Conservation (phyloP, 92 coral and sea anemone species). For the Micromussa lordhowensis region DNA sequence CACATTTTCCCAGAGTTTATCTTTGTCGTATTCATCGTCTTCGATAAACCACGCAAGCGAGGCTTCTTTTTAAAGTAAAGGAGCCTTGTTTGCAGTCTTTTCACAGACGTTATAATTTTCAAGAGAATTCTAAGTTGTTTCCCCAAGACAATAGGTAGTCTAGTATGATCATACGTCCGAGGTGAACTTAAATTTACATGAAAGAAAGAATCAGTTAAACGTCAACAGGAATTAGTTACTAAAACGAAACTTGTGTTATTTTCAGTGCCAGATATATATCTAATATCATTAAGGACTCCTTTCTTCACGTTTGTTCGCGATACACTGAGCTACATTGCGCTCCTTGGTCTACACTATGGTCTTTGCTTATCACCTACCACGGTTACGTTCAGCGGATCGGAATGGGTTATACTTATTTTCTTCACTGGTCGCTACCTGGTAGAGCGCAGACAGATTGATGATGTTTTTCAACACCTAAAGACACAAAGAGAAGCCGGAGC, state of each 20-base stretch:
- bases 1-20: too few species aligned
- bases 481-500: neutral
- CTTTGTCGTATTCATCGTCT: too few species aligned
- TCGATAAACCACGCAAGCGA: too few species aligned
- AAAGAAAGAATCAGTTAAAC: too few species aligned
- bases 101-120: too few species aligned
- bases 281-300: neutral
- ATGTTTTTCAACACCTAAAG: neutral
- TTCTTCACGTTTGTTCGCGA: neutral
- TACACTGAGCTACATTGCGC: neutral
- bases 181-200: too few species aligned
- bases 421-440: neutral
- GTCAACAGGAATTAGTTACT: neutral
- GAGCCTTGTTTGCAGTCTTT: too few species aligned
- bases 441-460: neutral
- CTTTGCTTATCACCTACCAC: neutral
- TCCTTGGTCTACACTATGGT: neutral
- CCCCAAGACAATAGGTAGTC: too few species aligned
- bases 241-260: neutral
- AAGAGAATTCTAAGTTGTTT: too few species aligned
- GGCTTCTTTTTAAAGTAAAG: too few species aligned
- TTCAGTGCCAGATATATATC: neutral
- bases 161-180: too few species aligned
- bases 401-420: neutral
- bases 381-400: neutral